Base-by-base conservation (phyloP, 2,113 vertebrate species). In the Bothrops jararaca region DNA sequence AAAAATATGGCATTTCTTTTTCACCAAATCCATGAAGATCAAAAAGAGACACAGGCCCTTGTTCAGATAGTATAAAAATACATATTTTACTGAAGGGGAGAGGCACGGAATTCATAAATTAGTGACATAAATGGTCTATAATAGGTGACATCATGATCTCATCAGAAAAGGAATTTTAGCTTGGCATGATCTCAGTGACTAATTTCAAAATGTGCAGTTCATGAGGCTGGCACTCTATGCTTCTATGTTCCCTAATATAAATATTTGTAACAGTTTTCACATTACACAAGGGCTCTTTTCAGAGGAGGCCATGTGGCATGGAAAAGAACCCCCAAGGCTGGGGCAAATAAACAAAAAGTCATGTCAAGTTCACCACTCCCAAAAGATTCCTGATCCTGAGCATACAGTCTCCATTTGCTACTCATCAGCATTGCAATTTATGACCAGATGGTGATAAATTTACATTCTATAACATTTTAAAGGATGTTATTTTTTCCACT, bases 231-330 rank as follows among this genome's bases (percentile, higher is more conserved):
- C 98, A 96, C 96, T 95, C 95, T 94, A 99, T 94, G 96, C 97
- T 98, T 97, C 98, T 97, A 98, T 98, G 97, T 98, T 98, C 98
- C 98, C 97, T 97, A 97, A 97, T 97, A 98, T 99, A 99, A 99
- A 99, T 99, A 99, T 99, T 99, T 99, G 98, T 98, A 99, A 98
- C 98, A 99, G 98, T 98, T 99, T 99, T 98, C 98, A 98, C 98
- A 96, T 97, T 98, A 98, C 98, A 99, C 99, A 99, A 99, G 98
- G 98, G 98, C 97, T 98, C 97, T 98, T 99, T 99, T 99, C 98
- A 99, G 97, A 94, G 97, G 96, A 97, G 98, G 98, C 98, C 97
- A 97, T 97, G 97, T 98, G 98, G 98, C 97, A 95, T 97, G 56
- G 52, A 57, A 95, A 97, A 98, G 98, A 98, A 96, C 96, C 97